Percentiles rank a stretch among this genome's conserved stretches.
Conservation (phyloP, 2,888 invertebrate genomes). For the Lycia hirtaria region DNA sequence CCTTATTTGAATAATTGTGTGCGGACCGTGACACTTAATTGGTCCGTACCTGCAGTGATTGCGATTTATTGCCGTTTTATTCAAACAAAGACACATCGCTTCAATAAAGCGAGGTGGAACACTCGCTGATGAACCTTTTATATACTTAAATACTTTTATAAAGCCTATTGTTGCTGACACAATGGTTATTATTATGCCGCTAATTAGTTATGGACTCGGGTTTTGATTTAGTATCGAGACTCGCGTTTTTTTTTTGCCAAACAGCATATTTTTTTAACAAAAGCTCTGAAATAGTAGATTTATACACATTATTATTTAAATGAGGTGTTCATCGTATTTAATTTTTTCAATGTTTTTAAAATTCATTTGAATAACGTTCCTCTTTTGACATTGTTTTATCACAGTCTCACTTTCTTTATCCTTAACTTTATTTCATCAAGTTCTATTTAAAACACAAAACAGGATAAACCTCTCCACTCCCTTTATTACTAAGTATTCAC, state of each 20-base stretch:
- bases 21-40: conserved; percentile 61
- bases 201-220: conserved; percentile 1
- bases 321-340: no score
- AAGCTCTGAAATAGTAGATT: no score
- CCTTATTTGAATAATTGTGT: conserved; percentile 63
- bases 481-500: neutral
- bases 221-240: neutral
- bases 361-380: no score
- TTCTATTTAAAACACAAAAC: conserved; percentile 1
- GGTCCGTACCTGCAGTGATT: conserved; percentile 62
- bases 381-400: no score
- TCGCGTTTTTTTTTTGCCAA: no score
- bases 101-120: conserved; percentile 13
- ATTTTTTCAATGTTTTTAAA: no score
- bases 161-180: neutral
- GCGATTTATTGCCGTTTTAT: conserved; percentile 58
- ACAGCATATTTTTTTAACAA: no score
- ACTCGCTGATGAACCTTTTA: conserved; percentile 11
- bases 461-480: neutral
- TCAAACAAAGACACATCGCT: conserved; percentile 21
- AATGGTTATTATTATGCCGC: neutral
- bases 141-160: conserved; percentile 10
- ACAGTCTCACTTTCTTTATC: no score
- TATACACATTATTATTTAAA: no score
- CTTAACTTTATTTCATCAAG: neutral